Conservation (phyloP, 2,113 vertebrate species). For the Aphelocoma coerulescens region DNA sequence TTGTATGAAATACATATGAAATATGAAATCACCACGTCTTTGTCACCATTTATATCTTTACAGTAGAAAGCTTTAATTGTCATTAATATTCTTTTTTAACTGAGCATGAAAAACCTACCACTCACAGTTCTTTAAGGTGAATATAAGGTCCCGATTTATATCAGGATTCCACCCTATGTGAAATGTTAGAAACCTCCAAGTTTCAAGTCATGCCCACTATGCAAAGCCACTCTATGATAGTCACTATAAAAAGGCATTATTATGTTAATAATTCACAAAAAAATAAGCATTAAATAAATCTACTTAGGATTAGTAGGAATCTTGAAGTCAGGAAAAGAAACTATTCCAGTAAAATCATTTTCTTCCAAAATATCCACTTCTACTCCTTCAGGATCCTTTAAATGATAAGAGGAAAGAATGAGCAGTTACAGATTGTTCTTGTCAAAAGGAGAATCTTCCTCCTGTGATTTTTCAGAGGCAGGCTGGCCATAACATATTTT, state of each 20-base stretch:
- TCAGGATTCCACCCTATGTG: background rate
- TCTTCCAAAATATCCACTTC: conserved; percentile 84
- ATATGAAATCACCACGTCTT: background rate
- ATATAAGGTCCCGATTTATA: background rate
- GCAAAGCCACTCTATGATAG: background rate
- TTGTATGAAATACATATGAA: background rate
- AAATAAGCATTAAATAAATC: background rate
- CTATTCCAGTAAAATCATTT: conserved; percentile 83
- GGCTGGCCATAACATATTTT: background rate
- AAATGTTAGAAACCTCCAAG: background rate
- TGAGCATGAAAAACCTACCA: background rate
- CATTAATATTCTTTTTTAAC: background rate
- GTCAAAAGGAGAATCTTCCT: background rate
- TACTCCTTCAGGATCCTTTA: conserved; percentile 83
- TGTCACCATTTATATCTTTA: background rate
- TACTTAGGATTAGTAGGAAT: conserved; percentile 92
- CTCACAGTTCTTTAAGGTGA: background rate
- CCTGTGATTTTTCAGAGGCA: background rate
- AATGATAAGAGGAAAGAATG: background rate
- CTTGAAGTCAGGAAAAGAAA: conserved; percentile 90
- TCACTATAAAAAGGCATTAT: background rate
- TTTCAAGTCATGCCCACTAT: background rate
- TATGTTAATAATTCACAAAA: background rate
- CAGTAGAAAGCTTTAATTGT: background rate
- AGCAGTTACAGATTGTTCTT: background rate